These are phyloP conservation scores for Lepilemur ruficaudatus DNA, from an alignment of 2,797 vertebrate species.

Conservation along the genomic window DNA sequence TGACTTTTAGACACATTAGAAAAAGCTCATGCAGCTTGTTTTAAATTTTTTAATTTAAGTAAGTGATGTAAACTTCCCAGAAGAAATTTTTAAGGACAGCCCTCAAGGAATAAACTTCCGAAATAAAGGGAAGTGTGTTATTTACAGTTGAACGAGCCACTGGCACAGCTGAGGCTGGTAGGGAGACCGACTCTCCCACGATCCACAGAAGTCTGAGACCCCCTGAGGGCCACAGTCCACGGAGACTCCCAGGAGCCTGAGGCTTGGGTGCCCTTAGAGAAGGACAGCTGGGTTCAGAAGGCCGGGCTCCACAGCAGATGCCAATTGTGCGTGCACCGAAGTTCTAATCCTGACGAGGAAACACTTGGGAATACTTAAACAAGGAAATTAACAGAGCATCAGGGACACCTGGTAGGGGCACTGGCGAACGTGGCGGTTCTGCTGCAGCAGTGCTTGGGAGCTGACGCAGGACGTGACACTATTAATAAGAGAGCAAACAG, in stretches of 20 bases:
- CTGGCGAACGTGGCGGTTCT: neutral
- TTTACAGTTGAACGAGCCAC: fast-evolving
- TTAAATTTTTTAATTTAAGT: neutral
- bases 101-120: neutral
- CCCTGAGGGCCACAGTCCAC: fast-evolving
- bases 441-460: neutral
- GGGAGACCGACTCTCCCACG: neutral
- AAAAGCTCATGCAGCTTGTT: neutral
- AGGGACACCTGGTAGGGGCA: too few species aligned
- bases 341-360: neutral
- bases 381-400: neutral
- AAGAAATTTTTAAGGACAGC: neutral
- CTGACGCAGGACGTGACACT: too few species aligned
- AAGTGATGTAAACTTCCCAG: neutral
- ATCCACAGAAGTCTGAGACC: too few species aligned
- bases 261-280: neutral
- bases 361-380: neutral
- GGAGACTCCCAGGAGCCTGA: neutral
- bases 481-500: too few species aligned
- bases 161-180: neutral
- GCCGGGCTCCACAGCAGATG: neutral
- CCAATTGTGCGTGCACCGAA: too few species aligned
- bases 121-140: neutral
- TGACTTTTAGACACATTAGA: neutral
- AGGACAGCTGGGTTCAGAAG: neutral